Conservation (phyloP, 1,140 invertebrate species). For the Muscidifurax raptorellus region DNA sequence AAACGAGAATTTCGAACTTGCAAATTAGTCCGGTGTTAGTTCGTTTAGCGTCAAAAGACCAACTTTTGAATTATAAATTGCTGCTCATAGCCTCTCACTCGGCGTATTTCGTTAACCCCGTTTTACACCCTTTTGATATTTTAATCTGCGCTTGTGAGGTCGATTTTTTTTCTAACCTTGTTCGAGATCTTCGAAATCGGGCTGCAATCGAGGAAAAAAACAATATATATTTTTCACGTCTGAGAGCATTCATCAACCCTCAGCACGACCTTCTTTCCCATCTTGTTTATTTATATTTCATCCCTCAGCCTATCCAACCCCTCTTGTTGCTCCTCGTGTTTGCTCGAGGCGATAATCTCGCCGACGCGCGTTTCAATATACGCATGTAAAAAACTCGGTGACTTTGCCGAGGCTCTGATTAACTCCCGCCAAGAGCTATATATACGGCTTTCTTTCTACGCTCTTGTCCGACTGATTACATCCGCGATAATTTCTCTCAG, state of each 20-base stretch:
- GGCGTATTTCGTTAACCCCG: conserved; percentile 11
- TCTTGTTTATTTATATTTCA: not conserved
- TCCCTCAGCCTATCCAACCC: not conserved
- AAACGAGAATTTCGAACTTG: not conserved
- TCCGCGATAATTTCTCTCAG: too few relatives aligned
- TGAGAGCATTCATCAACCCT: not conserved
- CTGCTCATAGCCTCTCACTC: not conserved
- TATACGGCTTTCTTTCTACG: not conserved
- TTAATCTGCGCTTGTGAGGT: not conserved
- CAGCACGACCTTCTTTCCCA: not conserved
- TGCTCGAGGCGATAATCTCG: conserved; percentile 16
- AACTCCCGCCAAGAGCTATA: not conserved
- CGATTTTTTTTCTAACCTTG: not conserved
- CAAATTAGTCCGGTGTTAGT: not conserved
- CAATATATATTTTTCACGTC: not conserved
- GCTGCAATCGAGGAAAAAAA: too few relatives aligned
- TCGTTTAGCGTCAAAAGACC: not conserved
- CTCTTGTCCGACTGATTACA: not conserved
- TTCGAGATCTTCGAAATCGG: not conserved
- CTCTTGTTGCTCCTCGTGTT: not conserved
- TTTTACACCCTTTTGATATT: conserved; percentile 9
- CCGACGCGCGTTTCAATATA: not conserved
- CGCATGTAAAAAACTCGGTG: not conserved
- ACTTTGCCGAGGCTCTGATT: conserved; percentile 14
- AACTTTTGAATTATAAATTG: not conserved